Evolutionary conservation across 2,113 vertebrate species (phyloP), one percentile per base, ranked within the genome.

Genomic region (Prinia subflava): DNA sequence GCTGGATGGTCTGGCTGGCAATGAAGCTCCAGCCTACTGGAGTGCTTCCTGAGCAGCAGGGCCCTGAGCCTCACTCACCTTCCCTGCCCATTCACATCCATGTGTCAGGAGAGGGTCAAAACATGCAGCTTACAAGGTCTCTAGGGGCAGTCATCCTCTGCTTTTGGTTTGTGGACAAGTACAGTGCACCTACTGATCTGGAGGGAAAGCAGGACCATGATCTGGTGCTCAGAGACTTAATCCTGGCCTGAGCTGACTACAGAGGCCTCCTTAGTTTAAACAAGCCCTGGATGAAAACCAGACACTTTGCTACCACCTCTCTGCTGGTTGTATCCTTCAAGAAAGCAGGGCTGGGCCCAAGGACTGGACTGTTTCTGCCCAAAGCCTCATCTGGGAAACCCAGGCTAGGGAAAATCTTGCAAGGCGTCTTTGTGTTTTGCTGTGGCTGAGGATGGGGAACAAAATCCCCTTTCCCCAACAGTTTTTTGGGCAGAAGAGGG

Each of bases 161-260:
- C 19, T 87, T 78, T 64, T 59, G 49, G 9, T 44, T n/a, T 57
- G 39, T 37, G 24, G 33, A 70, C 22, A 28, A 65, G 13, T 28
- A 30, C n/a, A 25, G 28, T 0, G 2, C 21, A 64, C 46, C 41
- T 25, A 2, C 49, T 15, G n/a, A 35, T 56, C 28, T 53, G 59
- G 50, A 83, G n/a, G 57, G 41, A 83, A 94, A 83, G 49, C 57
- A 96, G 78, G 53, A 85, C 44, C 9, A 1, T 60, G 90, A 46
- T 19, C 65, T 73, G 57, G 13, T 76, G 55, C 49, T 83, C 83
- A 90, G 82, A 83, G 67, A 33, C 11, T 80, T 94, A 90, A 90
- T 62, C 82, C 59, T 56, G n/a, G 37, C 33, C 67, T 90, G 55
- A 62, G 55, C 67, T 80, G 47, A 18, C 46, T 65, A 2, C 6